Base-by-base conservation (phyloP, 2,888 invertebrate species). In the Meandrusa payeni region DNA sequence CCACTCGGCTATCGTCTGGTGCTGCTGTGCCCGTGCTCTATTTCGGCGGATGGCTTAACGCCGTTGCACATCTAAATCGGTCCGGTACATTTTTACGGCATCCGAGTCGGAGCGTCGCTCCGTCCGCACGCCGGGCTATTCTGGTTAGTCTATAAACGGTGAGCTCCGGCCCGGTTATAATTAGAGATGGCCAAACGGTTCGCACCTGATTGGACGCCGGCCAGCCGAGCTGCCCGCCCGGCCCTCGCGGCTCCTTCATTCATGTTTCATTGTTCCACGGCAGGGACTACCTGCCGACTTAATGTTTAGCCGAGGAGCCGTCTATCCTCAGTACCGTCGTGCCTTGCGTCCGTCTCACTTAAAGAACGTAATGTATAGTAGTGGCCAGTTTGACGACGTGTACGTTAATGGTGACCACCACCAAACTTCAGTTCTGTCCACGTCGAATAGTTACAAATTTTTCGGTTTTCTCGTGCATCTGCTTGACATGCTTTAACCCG, bases 151-250 rank as follows among this genome's bases (percentile, higher is more conserved):
- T 83, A 82, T 80, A 81, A 76, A 62, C 67, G 76, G 74, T 66
- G 63, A 64, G 70, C 69, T 24, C 69, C 70, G 70, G 63, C 61
- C 53, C 60, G 61, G 57, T 59, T 83, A 85, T 78, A 68, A 76
- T 81, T 81, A 80, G 82, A 76, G 68, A 69, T 78, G 73, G 76
- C 69, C 73, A 71, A 73, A 71, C 70, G 65, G 63, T 75, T 77
- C 69, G 73, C 80, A 81, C 81, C 79, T 79, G 79, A 80, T 82
- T 85, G 85, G 83, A 76, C 52, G 53, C 40, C 52, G 49, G 83
- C 83, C 83, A 82, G 77, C 58, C 60, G 34, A 28, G 23, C 27
- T 9, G 33, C 34, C 23, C 32, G 34, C 10, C 32, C 7, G 12
- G 24, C 24, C 10, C 13, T 65, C 64, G 62, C 60, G 59, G 59